Percentiles rank a stretch among this genome's conserved stretches.
Conservation (phyloP, 2,888 invertebrate genomes). For the Xylota segnis region DNA sequence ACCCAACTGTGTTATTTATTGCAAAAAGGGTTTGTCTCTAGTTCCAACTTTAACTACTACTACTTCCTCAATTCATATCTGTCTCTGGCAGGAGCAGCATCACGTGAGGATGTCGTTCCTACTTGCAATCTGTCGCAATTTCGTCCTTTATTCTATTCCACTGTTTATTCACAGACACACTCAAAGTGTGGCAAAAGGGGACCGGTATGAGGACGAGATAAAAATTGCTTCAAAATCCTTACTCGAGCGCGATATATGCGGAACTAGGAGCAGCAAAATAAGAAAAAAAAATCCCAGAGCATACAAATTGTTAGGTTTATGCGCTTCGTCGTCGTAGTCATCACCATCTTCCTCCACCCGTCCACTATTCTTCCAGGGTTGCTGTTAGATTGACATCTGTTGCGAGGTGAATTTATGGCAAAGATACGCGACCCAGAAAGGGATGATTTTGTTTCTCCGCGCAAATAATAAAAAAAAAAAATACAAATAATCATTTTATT, state of each 20-base stretch:
- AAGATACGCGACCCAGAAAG: conserved; percentile 61
- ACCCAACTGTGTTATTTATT: conserved; percentile 65
- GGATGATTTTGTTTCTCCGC: conserved; percentile 48
- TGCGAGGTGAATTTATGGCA: conserved; percentile 73
- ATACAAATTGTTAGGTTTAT: conserved; percentile 72
- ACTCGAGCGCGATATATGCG: conserved; percentile 49
- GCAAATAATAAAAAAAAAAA: conserved; percentile 40
- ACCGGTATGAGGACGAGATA: conserved; percentile 7
- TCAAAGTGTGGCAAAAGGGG: background rate
- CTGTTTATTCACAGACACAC: conserved; percentile 66
- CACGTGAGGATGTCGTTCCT: conserved; percentile 51
- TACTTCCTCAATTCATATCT: conserved; percentile 72
- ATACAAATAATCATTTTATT: conserved; percentile 61
- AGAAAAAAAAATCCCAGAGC: conserved; percentile 23
- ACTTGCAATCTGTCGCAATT: conserved; percentile 73
- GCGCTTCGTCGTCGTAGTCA: conserved; percentile 28
- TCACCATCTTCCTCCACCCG: conserved; percentile 27
- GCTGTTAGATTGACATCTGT: conserved; percentile 72
- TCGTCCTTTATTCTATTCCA: conserved; percentile 70
- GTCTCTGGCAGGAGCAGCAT: conserved; percentile 58
- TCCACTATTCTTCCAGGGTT: conserved; percentile 41
- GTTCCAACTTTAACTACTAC: conserved; percentile 72
- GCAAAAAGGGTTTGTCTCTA: conserved; percentile 69
- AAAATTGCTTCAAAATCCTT: conserved; percentile 57
- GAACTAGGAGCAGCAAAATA: conserved; percentile 33